phyloP scores from a whole-genome alignment of 2,888 invertebrate genomes.

The Belgica antarctica region DNA sequence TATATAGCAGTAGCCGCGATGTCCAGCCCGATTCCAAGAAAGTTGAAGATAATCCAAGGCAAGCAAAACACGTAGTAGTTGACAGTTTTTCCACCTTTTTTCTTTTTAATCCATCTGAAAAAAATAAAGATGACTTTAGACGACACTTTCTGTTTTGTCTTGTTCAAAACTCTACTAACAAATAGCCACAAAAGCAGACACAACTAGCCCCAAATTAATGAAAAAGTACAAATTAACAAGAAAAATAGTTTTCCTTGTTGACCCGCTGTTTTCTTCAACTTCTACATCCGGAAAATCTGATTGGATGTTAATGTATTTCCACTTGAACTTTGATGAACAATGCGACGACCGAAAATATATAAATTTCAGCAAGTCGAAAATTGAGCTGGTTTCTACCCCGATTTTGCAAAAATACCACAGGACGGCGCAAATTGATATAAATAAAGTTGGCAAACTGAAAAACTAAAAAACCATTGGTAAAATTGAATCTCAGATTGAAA shows the following conservation, averaged over 20 bases:
- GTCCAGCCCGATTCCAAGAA: background rate
- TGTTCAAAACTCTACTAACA: too few relatives aligned
- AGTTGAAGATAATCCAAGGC: background rate
- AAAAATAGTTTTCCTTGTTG: background rate
- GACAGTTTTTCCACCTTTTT: background rate
- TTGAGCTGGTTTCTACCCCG: background rate
- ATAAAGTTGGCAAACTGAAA: background rate
- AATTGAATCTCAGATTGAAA: background rate
- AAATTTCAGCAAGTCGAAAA: background rate
- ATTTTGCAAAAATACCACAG: background rate
- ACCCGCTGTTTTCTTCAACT: background rate
- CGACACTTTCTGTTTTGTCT: too few relatives aligned
- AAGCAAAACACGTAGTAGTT: background rate
- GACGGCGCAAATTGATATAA: background rate
- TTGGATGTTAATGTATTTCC: background rate
- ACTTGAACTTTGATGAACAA: background rate
- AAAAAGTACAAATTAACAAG: background rate
- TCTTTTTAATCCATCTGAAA: background rate
- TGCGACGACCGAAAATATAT: background rate
- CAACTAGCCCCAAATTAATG: background rate
- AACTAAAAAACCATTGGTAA: background rate
- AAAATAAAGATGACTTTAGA: background rate
- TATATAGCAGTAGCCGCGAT: background rate
- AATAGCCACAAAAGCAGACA: background rate
- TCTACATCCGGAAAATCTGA: background rate